phyloP scores from a whole-genome alignment of 2,888 invertebrate genomes.

The Nycteola revayana region DNA sequence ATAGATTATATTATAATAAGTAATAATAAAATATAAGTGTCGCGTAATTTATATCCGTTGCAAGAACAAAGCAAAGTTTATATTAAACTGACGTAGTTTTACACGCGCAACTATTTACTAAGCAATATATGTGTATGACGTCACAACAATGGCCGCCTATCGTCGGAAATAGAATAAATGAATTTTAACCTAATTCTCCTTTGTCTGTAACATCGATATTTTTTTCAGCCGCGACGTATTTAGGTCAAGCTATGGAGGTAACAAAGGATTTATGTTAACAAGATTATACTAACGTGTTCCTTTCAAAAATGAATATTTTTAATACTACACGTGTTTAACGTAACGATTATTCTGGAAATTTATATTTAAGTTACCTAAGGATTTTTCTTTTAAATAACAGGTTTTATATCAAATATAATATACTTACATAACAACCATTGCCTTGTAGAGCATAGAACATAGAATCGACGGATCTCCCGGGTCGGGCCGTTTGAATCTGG shows the following conservation, averaged over 20 bases:
- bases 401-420: no score
- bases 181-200: background rate
- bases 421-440: no score
- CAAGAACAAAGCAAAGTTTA: no score
- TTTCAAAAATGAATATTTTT: background rate
- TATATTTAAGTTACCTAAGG: no score
- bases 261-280: no score
- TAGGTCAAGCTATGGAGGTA: background rate
- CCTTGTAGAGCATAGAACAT: no score
- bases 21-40: no score
- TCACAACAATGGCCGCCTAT: no score
- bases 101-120: background rate
- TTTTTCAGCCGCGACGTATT: background rate
- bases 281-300: background rate
- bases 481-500: constrained; percentile 18
- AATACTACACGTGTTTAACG: background rate
- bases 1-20: no score
- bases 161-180: background rate
- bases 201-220: background rate
- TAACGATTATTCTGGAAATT: background rate
- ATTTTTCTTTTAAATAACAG: no score
- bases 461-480: constrained; percentile 18
- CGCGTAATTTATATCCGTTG: no score
- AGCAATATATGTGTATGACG: background rate
- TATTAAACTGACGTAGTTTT: background rate